Evolutionary conservation across 2,113 vertebrate species (phyloP).

Genomic region (Scopus umbretta): DNA sequence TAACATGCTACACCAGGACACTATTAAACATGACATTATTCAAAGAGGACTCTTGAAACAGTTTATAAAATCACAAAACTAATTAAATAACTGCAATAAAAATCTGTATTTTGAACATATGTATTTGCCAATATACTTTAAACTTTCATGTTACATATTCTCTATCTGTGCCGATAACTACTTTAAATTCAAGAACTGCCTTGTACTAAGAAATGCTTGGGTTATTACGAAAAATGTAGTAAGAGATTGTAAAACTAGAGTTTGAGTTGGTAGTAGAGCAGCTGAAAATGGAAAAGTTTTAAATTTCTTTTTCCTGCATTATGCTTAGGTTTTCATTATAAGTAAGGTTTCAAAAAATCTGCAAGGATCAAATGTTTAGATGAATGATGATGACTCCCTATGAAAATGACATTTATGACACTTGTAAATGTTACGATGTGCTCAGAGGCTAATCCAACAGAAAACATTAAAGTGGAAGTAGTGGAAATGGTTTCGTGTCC

Average conservation of each 20-base stretch:
- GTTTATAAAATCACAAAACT: neutral
- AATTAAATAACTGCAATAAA: neutral
- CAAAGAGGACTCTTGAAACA: neutral
- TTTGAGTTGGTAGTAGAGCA: neutral
- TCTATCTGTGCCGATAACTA: neutral
- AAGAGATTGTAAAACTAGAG: neutral
- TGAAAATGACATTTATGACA: neutral
- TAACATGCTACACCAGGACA: neutral
- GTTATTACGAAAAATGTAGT: neutral
- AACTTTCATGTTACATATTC: neutral
- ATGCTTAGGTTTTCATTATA: neutral
- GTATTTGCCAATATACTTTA: neutral
- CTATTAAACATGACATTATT: neutral
- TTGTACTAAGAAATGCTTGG: neutral
- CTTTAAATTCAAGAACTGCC: neutral
- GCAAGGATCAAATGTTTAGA: neutral
- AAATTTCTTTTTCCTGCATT: neutral
- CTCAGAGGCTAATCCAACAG: neutral
- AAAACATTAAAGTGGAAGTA: neutral
- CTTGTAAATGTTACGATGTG: neutral
- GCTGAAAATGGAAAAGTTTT: neutral
- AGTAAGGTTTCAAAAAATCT: neutral
- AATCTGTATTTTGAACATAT: neutral
- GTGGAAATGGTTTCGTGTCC: neutral
- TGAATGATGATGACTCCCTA: neutral